phyloP scores from a whole-genome alignment of 2,888 invertebrate species.

The Eulithis testata region DNA sequence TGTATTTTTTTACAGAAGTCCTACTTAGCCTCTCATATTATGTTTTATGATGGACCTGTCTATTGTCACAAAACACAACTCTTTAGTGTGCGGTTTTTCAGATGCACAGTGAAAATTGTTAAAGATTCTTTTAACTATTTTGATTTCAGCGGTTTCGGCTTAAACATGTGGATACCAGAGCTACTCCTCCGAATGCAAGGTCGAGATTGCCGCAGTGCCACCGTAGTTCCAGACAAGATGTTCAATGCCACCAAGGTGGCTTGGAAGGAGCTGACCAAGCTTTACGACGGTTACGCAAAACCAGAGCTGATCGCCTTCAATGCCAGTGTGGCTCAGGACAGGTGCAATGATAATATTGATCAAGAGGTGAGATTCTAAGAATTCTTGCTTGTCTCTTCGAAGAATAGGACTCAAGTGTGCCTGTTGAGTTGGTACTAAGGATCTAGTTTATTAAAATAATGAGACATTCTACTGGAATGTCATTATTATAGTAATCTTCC shows the following conservation, averaged over 20 bases:
- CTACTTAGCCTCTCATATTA: no score
- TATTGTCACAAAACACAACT: no score
- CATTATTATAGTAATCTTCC: no score
- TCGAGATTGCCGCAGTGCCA: conserved; percentile 62
- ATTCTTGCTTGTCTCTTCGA: not conserved
- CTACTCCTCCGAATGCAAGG: conserved; percentile 86
- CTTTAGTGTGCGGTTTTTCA: no score
- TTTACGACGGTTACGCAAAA: conserved; percentile 69
- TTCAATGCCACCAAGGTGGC: conserved; percentile 58
- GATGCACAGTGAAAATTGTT: not conserved
- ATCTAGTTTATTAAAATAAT: no score
- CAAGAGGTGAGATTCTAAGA: conserved; percentile 57
- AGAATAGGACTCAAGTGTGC: no score
- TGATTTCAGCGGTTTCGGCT: conserved; percentile 85
- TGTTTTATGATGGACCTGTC: no score
- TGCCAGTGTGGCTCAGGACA: conserved; percentile 43
- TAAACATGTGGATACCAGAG: conserved; percentile 91
- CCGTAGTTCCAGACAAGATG: conserved; percentile 59
- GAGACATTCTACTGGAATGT: no score
- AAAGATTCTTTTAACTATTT: not conserved
- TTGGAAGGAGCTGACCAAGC: conserved; percentile 76
- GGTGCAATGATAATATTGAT: conserved; percentile 65
- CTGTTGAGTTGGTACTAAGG: not conserved
- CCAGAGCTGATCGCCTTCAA: conserved; percentile 52
- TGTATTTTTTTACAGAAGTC: no score